Evolutionary conservation across 2,113 vertebrate species (phyloP).

Genomic region (Anoplopoma fimbria): DNA sequence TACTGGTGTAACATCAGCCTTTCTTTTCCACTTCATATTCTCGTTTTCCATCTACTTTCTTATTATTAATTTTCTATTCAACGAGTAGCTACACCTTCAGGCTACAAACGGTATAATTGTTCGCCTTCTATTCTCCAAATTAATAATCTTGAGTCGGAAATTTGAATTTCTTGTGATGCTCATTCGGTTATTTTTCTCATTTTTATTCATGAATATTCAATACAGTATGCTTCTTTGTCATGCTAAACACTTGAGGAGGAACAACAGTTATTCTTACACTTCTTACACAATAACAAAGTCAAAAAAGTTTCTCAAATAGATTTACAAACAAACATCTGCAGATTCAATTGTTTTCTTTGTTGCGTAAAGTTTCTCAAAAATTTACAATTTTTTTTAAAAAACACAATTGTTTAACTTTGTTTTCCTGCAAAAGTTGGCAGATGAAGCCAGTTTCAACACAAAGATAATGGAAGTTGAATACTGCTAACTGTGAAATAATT

Average conservation of each 20-base stretch:
- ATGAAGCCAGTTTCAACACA: not conserved
- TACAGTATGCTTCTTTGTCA: slow-evolving; percentile 16
- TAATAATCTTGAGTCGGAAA: slow-evolving; percentile 38
- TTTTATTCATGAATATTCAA: slow-evolving; percentile 12
- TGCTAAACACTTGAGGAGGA: slow-evolving; percentile 43
- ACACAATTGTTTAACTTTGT: too few relatives aligned
- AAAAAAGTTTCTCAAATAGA: not conserved
- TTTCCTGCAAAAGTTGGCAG: not conserved
- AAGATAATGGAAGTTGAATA: not conserved
- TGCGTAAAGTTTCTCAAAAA: not conserved
- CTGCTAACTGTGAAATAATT: not conserved
- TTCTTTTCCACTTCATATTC: slow-evolving; percentile 15
- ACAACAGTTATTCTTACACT: slow-evolving; percentile 28
- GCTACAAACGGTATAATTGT: slow-evolving; percentile 42
- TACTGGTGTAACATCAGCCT: not conserved
- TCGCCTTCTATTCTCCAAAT: slow-evolving; percentile 31
- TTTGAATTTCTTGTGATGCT: slow-evolving; percentile 39
- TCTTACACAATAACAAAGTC: too few relatives aligned
- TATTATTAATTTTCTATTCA: slow-evolving; percentile 44
- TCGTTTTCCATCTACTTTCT: slow-evolving; percentile 45
- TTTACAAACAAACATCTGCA: not conserved
- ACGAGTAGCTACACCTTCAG: slow-evolving; percentile 19
- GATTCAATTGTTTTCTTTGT: not conserved
- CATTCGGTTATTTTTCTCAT: not conserved
- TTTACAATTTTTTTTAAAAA: too few relatives aligned